Evolutionary conservation across 2,797 vertebrate genomes (phyloP), one percentile per base, ranked within the genome.

Genomic region (Micromesistius poutassou): DNA sequence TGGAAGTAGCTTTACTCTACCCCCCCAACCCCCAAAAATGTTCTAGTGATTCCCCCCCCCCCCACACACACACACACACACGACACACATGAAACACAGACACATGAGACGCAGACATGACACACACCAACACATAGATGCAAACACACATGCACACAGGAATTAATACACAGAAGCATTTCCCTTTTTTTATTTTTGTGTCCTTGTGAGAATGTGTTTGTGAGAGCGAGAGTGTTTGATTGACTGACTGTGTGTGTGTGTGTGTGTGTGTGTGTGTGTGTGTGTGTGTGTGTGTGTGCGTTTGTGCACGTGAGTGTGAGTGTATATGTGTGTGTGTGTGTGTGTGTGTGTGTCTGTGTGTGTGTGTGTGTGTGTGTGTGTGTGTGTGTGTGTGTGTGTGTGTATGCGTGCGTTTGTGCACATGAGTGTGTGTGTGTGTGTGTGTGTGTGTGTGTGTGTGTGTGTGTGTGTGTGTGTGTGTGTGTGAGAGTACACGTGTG

Each of bases 1-100:
- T 95, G 93, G 92, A 90, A 89, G 89, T 87, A 82, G 82, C 75
- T 82, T 81, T 42, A 30, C 80, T 35, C 74, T 74, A 9, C 9
- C 31, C 71, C 72, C 90, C 84, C 86, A 91, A 92, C 88, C 76
- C 83, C 78, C 42, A 74, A 77, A 77, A 77, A 22, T 66, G 22
- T 66, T 66, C 55, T 28, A 66, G 55, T 28, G 55, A 66, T 35
- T 35, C 33, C 33, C 33, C 33, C 55, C 42, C 40, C 33, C 74
- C 62, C 77, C 30, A 31, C 5, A 62, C 1, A 70, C 42, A 50
- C 33, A 75, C 62, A 79, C 30, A 31, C 5, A 62, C 1, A 62
- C 19, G 33, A 30, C 72, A 25, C 19, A 19, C 30, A 30, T 31
- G 30, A 72, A 14, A 72, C 30, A 72, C 71, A 71, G 25, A 72